Conservation (phyloP, 2,113 vertebrate genomes). For the Plestiodon gilberti region DNA sequence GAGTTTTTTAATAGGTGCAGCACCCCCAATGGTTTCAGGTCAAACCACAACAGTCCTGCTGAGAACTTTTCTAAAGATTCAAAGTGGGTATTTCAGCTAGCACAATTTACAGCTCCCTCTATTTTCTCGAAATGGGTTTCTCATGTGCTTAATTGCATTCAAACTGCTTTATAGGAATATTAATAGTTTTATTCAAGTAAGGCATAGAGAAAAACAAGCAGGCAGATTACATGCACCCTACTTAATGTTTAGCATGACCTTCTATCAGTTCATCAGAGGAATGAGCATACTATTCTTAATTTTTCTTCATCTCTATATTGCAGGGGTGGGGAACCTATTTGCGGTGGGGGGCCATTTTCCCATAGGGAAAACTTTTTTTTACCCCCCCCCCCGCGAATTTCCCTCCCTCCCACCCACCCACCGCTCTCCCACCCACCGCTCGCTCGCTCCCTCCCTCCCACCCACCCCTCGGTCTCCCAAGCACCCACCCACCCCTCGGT, state of each 20-base stretch:
- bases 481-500: too few relatives aligned
- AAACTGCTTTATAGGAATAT: slow-evolving; percentile 34
- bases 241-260: background rate
- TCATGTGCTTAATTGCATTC: slow-evolving; percentile 3
- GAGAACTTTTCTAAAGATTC: slow-evolving; percentile 41
- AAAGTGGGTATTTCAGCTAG: slow-evolving; percentile 57
- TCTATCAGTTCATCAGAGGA: slow-evolving; percentile 17
- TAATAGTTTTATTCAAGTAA: slow-evolving; percentile 33
- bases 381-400: too few relatives aligned
- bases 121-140: slow-evolving; percentile 38
- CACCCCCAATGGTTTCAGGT: slow-evolving; percentile 40
- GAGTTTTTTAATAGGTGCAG: slow-evolving; percentile 14
- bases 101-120: slow-evolving; percentile 45
- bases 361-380: too few relatives aligned
- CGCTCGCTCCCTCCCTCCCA: too few relatives aligned
- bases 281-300: background rate
- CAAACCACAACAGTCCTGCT: slow-evolving; percentile 24
- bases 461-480: too few relatives aligned
- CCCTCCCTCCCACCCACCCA: too few relatives aligned
- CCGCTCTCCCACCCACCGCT: too few relatives aligned
- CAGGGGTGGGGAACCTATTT: too few relatives aligned
- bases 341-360: too few relatives aligned
- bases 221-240: background rate
- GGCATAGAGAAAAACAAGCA: background rate
- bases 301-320: too few relatives aligned